Base-by-base conservation (phyloP, 2,797 vertebrate genomes). In the Synanceia verrucosa region DNA sequence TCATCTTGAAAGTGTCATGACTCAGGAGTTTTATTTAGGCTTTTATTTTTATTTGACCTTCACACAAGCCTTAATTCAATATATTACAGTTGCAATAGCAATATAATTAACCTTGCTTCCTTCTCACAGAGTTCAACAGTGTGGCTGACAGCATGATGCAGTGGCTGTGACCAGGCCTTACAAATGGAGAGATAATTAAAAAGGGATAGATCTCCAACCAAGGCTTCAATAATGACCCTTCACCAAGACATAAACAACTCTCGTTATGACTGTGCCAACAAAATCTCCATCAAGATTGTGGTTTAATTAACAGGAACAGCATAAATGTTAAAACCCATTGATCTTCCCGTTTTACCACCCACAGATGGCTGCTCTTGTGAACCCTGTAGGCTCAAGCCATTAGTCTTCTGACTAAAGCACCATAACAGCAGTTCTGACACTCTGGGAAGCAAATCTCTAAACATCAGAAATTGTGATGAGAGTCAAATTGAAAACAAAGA, bases 181-280 rank as follows among this genome's bases (percentile, higher is more conserved):
- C 76, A 84, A 87, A 83, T 82, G 59, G 57, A 60, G 53, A 78
- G 55, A 79, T 85, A 79, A 88, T 88, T 89, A 84, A 88, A 85
- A 84, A 56, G 56, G 76, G 70, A 84, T 84, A 80, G 73, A 76
- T 64, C 66, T 73, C 61, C 52, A 72, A 74, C 59, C 43, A 57
- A 61, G 62, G 56, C 61, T 34, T 70, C 58, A 62, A 43, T 82
- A 86, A 81, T 78, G 74, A 86, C 76, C 60, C 72, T 78, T 81
- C 58, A 66, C 61, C 64, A 81, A 83, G 75, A 80, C 79, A 84
- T 85, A 81, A 86, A 88, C 75, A 90, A 76, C 67, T 84, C 57
- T 77, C 19, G 39, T 84, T 86, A 77, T 66, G 65, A 77, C 81
- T 75, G 58, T 47, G 68, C 69, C 63, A 74, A 79, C 74, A 79